Evolutionary conservation across 37 sponge, comb jelly and placozoan species (phyloP).

Genomic region (Cliona cf. orientalis): DNA sequence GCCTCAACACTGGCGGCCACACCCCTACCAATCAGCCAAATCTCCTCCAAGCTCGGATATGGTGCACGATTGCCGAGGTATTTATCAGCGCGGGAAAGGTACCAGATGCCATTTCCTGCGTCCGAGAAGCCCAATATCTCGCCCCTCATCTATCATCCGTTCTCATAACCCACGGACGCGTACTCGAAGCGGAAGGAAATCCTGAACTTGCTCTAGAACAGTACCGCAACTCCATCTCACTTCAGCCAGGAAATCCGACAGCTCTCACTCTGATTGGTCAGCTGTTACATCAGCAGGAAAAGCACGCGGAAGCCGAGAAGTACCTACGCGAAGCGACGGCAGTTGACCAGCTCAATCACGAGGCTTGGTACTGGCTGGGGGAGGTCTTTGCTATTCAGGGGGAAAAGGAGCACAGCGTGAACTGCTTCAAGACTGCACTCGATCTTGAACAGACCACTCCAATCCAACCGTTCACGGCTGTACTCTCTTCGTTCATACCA

Average conservation of each 20-base stretch:
- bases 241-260: conserved; percentile 49
- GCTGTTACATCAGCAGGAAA: conserved; percentile 27
- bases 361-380: conserved; percentile 76
- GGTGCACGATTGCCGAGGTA: conserved; percentile 74
- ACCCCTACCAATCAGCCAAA: conserved; percentile 29
- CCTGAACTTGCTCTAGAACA: conserved; percentile 20
- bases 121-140: conserved; percentile 63
- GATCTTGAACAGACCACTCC: conserved; percentile 68
- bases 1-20: neutral
- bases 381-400: conserved; percentile 47
- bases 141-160: conserved; percentile 59
- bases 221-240: conserved; percentile 47
- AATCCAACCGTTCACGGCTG: conserved; percentile 63
- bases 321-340: conserved; percentile 52
- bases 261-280: conserved; percentile 61
- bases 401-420: conserved; percentile 30
- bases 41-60: conserved; percentile 50
- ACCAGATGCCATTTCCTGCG: conserved; percentile 43
- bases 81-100: conserved; percentile 34
- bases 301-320: conserved; percentile 57
- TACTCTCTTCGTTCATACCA: conserved; percentile 44
- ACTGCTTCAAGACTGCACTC: conserved; percentile 76
- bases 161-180: conserved; percentile 48
- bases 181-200: conserved; percentile 32
- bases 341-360: conserved; percentile 55